These are phyloP conservation scores for Cyclargus thomasi DNA, from an alignment of 1,140 invertebrate genomes.

Conservation along the genomic window DNA sequence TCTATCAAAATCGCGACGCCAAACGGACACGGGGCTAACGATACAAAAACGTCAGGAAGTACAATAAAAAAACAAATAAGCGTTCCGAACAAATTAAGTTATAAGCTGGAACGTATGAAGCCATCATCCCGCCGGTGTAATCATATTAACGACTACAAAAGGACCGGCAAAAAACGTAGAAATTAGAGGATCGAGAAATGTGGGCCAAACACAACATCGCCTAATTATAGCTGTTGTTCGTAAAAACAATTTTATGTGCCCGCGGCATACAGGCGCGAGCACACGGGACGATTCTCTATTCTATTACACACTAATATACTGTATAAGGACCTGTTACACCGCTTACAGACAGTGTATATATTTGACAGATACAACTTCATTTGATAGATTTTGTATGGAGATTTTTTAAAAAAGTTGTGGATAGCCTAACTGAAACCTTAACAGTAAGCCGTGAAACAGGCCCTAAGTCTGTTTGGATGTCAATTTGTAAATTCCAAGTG, in stretches of 20 bases:
- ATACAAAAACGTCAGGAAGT: slow-evolving; percentile 71
- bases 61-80: slow-evolving; percentile 73
- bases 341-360: no score
- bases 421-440: no score
- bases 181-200: slow-evolving; percentile 74
- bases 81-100: slow-evolving; percentile 72
- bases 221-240: slow-evolving; percentile 71
- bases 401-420: no score
- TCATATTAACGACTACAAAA: slow-evolving; percentile 75
- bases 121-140: slow-evolving; percentile 73
- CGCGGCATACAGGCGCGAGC: slow-evolving; percentile 30
- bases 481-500: no score
- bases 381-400: no score
- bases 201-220: slow-evolving; percentile 74
- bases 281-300: slow-evolving; percentile 43
- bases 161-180: slow-evolving; percentile 70
- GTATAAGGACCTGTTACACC: no score
- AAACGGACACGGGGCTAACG: slow-evolving; percentile 42
- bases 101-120: slow-evolving; percentile 75
- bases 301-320: no score
- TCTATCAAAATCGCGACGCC: neutral
- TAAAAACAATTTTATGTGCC: slow-evolving; percentile 73
- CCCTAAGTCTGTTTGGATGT: no score
- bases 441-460: no score
- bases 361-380: no score